Percentiles rank a stretch among this genome's conserved stretches.
Evolutionary conservation across 2,888 invertebrate genomes (phyloP).

Genomic region (Bhutanitis thaidina): DNA sequence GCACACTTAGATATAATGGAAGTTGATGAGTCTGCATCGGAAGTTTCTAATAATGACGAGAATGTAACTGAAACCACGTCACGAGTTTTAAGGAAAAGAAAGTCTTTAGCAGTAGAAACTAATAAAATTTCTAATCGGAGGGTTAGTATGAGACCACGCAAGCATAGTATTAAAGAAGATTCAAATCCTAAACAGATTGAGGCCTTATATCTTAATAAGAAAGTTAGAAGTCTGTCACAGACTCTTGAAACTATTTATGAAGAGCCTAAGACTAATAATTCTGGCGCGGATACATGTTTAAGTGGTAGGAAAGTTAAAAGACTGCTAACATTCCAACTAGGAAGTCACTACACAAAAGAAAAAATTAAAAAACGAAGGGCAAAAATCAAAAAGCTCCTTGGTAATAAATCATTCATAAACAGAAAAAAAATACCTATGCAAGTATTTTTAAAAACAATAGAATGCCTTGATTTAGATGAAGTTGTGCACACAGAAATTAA

Average conservation of each 20-base stretch:
- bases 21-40: constrained; percentile 38
- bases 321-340: constrained; percentile 76
- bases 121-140: constrained; percentile 63
- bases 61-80: constrained; percentile 39
- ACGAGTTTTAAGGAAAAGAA: constrained; percentile 62
- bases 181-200: constrained; percentile 68
- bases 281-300: constrained; percentile 61
- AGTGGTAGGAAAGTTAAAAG: constrained; percentile 79
- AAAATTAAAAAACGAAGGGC: constrained; percentile 80
- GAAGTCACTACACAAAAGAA: constrained; percentile 71
- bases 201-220: constrained; percentile 79
- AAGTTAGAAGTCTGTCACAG: constrained; percentile 70
- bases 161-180: constrained; percentile 57
- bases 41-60: constrained; percentile 32
- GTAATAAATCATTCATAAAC: constrained; percentile 71
- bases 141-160: constrained; percentile 70
- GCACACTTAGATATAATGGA: constrained; percentile 72
- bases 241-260: constrained; percentile 83
- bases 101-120: constrained; percentile 52
- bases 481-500: constrained; percentile 49
- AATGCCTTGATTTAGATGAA: constrained; percentile 71
- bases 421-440: constrained; percentile 78
- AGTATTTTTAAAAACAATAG: constrained; percentile 76
- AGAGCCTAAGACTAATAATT: constrained; percentile 73
- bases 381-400: constrained; percentile 78